A percentile compares a stretch with the other conserved stretches of the same genome.
phyloP scores from a whole-genome alignment of 2,888 invertebrate species.

The Bhutanitis thaidina region DNA sequence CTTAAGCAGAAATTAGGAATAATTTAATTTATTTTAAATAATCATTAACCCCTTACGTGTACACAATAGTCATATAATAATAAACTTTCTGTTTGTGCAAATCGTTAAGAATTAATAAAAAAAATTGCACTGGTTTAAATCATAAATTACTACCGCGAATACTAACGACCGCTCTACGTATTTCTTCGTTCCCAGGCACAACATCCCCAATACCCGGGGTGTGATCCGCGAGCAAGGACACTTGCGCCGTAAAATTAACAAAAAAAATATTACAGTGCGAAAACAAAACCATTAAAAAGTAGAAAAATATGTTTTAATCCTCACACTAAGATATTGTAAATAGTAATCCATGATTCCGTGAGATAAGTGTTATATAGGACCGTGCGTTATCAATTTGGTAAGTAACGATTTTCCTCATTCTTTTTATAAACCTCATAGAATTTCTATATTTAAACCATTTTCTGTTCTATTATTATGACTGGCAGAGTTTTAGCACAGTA shows the following conservation, averaged over 20 bases:
- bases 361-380: constrained; percentile 17
- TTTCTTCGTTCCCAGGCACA: constrained; percentile 41
- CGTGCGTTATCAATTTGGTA: constrained; percentile 30
- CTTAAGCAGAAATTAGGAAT: too few relatives aligned
- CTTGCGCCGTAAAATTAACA: constrained; percentile 57
- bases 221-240: constrained; percentile 60
- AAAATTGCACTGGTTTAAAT: too few relatives aligned
- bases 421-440: constrained; percentile 33
- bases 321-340: neutral
- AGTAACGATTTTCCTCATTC: constrained; percentile 57
- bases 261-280: constrained; percentile 49
- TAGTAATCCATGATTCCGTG: constrained; percentile 8
- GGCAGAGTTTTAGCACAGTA: too few relatives aligned
- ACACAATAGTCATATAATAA: too few relatives aligned
- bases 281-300: constrained; percentile 40
- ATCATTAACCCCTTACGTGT: too few relatives aligned
- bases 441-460: constrained; percentile 35
- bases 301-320: constrained; percentile 9
- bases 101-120: too few relatives aligned
- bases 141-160: too few relatives aligned
- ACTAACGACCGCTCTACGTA: constrained; percentile 18
- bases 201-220: constrained; percentile 66
- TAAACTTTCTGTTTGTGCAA: too few relatives aligned
- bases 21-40: too few relatives aligned
- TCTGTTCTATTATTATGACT: neutral